Conservation (phyloP, 1,140 invertebrate genomes). For the Cyclargus thomasi region DNA sequence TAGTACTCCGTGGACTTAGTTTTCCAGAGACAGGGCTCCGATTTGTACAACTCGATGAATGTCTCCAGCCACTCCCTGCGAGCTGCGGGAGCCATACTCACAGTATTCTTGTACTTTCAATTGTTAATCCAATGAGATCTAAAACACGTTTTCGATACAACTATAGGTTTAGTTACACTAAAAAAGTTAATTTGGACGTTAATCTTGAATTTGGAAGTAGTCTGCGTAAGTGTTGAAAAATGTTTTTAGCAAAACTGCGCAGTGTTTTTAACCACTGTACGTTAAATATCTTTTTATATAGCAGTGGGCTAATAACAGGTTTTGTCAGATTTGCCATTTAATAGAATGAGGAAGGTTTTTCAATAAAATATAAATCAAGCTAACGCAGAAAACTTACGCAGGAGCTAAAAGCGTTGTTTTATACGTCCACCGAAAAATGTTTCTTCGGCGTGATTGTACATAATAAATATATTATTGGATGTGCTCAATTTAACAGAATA, state of each 20-base stretch:
- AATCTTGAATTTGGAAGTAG: too few relatives aligned
- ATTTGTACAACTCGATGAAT: conserved; percentile 18
- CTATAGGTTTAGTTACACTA: background rate
- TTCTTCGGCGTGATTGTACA: too few relatives aligned
- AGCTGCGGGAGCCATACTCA: background rate
- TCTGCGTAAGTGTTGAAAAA: background rate
- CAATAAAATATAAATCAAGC: background rate
- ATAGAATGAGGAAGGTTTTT: background rate
- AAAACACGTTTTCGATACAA: background rate
- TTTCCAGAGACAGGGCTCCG: conserved; percentile 19
- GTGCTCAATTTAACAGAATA: too few relatives aligned
- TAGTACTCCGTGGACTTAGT: conserved; percentile 19
- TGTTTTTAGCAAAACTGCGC: background rate
- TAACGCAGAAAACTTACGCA: background rate
- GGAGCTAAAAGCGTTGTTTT: background rate
- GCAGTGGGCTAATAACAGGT: background rate
- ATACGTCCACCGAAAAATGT: too few relatives aligned
- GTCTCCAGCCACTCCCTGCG: conserved; percentile 18
- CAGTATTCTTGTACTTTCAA: background rate
- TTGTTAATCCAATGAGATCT: background rate
- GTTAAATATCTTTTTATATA: background rate
- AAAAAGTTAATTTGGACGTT: background rate
- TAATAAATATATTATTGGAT: too few relatives aligned
- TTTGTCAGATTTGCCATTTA: background rate
- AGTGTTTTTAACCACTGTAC: background rate